Conservation (phyloP, 2,888 invertebrate genomes). For the Oxycera nigricornis region DNA sequence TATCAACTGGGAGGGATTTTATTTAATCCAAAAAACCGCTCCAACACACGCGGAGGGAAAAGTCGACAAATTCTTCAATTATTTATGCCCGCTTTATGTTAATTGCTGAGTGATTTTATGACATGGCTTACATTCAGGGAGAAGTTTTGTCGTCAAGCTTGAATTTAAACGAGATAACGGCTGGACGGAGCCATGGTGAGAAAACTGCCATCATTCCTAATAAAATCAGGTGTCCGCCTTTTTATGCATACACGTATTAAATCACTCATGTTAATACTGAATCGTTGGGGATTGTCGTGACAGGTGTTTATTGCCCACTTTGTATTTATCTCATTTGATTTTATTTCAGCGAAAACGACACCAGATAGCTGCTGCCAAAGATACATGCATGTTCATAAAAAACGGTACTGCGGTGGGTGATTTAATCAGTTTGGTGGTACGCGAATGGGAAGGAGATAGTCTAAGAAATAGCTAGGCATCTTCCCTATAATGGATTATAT, state of each 20-base stretch:
- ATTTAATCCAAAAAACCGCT: neutral
- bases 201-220: conserved; percentile 4
- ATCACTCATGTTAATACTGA: conserved; percentile 10
- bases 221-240: conserved; percentile 27
- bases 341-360: conserved; percentile 1
- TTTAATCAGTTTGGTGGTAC: conserved; percentile 35
- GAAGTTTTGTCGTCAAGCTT: neutral
- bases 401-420: conserved; percentile 6
- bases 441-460: neutral
- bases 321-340: neutral
- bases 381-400: neutral
- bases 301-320: conserved; percentile 36
- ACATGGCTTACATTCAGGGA: neutral
- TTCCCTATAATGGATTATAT: too few relatives aligned
- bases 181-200: neutral
- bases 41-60: neutral
- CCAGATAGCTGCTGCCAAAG: too few relatives aligned
- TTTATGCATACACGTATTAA: neutral
- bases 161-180: neutral
- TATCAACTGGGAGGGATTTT: neutral
- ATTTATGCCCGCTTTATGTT: conserved; percentile 41
- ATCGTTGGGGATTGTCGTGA: conserved; percentile 3
- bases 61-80: conserved; percentile 39
- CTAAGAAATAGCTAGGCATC: conserved; percentile 6
- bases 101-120: conserved; percentile 40